phyloP scores from a whole-genome alignment of 2,797 vertebrate genomes.

The Borostomias antarcticus region DNA sequence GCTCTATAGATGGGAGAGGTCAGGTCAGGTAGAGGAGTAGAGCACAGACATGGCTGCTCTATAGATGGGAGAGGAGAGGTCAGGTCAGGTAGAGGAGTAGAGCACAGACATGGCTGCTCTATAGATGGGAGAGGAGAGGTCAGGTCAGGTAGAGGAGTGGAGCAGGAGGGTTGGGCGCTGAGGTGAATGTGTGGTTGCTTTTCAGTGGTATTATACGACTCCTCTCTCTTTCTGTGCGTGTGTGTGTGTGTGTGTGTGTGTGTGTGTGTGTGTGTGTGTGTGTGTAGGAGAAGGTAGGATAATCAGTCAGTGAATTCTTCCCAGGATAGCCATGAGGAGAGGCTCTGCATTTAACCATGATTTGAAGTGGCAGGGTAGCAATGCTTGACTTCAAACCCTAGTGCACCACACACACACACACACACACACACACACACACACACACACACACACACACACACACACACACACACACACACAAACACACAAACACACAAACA shows the following conservation, averaged over 20 bases:
- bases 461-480: not conserved
- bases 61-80: too few relatives aligned
- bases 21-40: too few relatives aligned
- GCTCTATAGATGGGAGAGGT: too few relatives aligned
- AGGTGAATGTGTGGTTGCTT: not conserved
- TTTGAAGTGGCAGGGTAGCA: constrained; percentile 14
- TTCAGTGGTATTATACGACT: not conserved
- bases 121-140: not conserved
- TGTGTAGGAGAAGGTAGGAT: not conserved
- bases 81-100: too few relatives aligned
- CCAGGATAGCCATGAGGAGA: not conserved
- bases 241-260: not conserved
- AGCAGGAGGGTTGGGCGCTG: not conserved
- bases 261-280: not conserved
- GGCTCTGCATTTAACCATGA: not conserved
- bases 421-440: not conserved
- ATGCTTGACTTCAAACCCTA: not conserved
- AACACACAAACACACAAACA: not conserved
- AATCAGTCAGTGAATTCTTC: constrained; percentile 1
- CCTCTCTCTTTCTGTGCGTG: too few relatives aligned
- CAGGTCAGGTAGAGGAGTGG: not conserved
- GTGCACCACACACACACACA: too few relatives aligned
- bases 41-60: too few relatives aligned
- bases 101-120: constrained; percentile 12
- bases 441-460: constrained; percentile 14